phyloP scores from a whole-genome alignment of 2,113 vertebrate genomes.

The Chaetops frenatus region DNA sequence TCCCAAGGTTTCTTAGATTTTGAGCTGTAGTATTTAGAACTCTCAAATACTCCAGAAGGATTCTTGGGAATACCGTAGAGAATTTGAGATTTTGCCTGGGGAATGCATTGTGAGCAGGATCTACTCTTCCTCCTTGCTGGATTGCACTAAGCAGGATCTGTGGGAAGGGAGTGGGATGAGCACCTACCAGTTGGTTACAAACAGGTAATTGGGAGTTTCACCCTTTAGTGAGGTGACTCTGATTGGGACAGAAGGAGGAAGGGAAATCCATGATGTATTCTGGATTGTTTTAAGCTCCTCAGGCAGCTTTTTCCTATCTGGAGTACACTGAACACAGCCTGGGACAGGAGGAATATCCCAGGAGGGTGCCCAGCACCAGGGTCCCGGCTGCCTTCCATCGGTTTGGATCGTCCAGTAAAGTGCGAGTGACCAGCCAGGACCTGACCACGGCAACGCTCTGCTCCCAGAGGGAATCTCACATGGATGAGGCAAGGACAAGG shows the following conservation, averaged over 20 bases:
- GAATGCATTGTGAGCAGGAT: background rate
- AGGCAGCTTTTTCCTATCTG: constrained; percentile 35
- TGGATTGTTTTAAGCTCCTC: constrained; percentile 4
- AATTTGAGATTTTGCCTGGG: background rate
- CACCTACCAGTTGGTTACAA: background rate
- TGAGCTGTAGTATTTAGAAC: background rate
- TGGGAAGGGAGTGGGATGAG: background rate
- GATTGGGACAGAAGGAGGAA: background rate
- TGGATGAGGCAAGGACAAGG: background rate
- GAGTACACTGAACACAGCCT: background rate
- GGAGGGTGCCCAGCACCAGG: background rate
- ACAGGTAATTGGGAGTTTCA: background rate
- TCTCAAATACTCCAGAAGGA: background rate
- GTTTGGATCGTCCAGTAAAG: background rate
- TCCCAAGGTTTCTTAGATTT: background rate
- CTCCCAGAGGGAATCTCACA: background rate
- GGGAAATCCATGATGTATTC: background rate
- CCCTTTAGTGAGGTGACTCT: background rate
- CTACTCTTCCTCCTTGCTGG: background rate
- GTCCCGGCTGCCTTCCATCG: background rate
- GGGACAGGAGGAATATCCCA: background rate
- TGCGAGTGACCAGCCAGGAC: background rate
- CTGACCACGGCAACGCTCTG: background rate
- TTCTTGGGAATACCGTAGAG: background rate
- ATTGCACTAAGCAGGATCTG: background rate